A percentile compares a stretch with the other conserved stretches of the same genome.
Conservation (phyloP, 2,113 vertebrate genomes). For the Cinclus cinclus region DNA sequence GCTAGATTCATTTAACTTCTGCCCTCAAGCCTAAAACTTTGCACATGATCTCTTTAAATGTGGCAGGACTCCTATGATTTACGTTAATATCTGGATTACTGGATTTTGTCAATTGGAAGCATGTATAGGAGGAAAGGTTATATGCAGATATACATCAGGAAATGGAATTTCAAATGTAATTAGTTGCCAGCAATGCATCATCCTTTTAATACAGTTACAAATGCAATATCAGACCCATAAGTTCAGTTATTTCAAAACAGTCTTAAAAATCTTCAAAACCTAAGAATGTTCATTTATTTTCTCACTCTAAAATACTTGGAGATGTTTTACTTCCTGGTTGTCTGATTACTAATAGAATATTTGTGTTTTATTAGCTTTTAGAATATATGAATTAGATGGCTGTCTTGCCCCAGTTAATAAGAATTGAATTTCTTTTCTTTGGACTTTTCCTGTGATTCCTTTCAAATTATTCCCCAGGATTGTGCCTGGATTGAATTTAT, state of each 20-base stretch:
- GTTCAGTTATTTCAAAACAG: background rate
- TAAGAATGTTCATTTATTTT: background rate
- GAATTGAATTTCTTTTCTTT: background rate
- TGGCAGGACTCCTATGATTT: background rate
- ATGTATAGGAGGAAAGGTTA: background rate
- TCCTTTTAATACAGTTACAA: background rate
- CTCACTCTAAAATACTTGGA: background rate
- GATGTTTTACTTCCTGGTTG: background rate
- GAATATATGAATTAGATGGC: background rate
- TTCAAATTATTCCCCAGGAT: background rate
- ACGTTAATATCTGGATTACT: background rate
- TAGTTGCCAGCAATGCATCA: background rate
- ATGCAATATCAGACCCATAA: background rate
- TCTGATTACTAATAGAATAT: background rate
- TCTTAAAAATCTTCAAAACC: background rate
- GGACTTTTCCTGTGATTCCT: background rate
- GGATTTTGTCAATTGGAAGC: background rate
- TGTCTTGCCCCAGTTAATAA: background rate
- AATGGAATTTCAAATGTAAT: background rate
- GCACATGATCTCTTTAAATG: background rate
- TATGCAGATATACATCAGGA: background rate
- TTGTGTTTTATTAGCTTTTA: background rate
- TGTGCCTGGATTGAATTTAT: background rate
- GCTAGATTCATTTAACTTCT: background rate
- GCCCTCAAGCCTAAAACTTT: background rate